Conservation (phyloP, 23 tunicate genomes). For the Clavelina lepadiformis region DNA sequence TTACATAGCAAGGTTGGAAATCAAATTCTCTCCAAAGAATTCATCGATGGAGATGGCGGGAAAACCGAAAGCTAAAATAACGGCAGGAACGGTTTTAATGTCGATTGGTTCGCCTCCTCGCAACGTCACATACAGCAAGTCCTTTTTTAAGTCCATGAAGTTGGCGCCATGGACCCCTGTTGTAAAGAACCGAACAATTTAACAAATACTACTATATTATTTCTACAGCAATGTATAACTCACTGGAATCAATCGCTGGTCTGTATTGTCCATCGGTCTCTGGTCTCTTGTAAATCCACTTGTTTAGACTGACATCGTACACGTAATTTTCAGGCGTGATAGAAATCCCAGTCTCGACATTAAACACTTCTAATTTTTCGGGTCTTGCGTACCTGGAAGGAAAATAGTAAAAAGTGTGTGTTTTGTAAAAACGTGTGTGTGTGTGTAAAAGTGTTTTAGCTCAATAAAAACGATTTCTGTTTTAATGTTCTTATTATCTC, state of each 20-base stretch:
- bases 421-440: too few species aligned
- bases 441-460: too few species aligned
- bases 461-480: too few species aligned
- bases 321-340: conserved; percentile 26
- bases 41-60: conserved; percentile 72
- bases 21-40: conserved; percentile 65
- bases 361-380: conserved; percentile 40
- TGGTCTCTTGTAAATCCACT: too few species aligned
- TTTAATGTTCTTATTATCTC: too few species aligned
- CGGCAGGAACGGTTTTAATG: conserved; percentile 32
- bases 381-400: conserved; percentile 45
- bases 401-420: neutral
- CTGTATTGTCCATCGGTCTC: too few species aligned
- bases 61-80: conserved; percentile 34
- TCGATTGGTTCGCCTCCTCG: conserved; percentile 34
- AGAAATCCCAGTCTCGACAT: neutral
- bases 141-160: conserved; percentile 35
- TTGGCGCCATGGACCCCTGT: conserved; percentile 56
- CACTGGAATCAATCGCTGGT: conserved; percentile 23
- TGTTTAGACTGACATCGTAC: neutral
- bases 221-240: neutral
- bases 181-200: neutral
- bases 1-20: conserved; percentile 43
- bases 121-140: conserved; percentile 32
- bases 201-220: neutral